Evolutionary conservation across 2,797 vertebrate genomes (phyloP), one percentile per base, ranked within the genome.

Genomic region (Gallinago nigripennis): DNA sequence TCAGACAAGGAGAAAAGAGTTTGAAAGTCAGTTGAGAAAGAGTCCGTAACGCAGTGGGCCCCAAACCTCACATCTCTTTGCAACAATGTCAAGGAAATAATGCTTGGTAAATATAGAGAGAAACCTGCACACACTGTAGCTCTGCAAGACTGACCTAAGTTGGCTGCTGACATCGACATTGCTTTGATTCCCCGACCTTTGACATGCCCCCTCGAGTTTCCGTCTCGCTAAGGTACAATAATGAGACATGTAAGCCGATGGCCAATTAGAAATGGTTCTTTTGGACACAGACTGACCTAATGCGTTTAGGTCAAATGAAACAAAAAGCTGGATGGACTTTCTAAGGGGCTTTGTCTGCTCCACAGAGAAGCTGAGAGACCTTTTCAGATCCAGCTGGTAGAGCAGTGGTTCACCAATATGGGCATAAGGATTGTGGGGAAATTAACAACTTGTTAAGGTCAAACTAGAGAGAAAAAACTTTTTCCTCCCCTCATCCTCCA

Each of bases 191-290:
- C 8, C 89, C 35, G 92, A 97, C 83, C 97, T 93, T 79, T 80
- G 88, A 61, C 96, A 60, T 46, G 93, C 86, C 94, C 96, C 91
- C 64, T 64, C 65, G 35, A 95, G 92, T 65, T 93, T 94, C 88
- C 65, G 37, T 80, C 90, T 82, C 65, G 94, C 90, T 89, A 94
- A 97, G 95, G 96, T 84, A 95, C 94, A 87, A 81, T 95, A 97
- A 97, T 97, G 97, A 97, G 97, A 97, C 92, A 93, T 90, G 96
- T 76, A 94, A 96, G 95, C 91, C 35, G 86, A 96, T 94, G 95
- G 97, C 97, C 97, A 98, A 97, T 97, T 97, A 98, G 97, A 97
- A 98, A 97, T 20, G 90, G 94, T 86, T 95, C 90, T 93, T 97
- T 97, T 94, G 96, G 97, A 96, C 97, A 95, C 86, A 92, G 91